Evolutionary conservation across 64 coral and sea anemone genomes (phyloP).

Genomic region (Hydrozoanthus tunicans): DNA sequence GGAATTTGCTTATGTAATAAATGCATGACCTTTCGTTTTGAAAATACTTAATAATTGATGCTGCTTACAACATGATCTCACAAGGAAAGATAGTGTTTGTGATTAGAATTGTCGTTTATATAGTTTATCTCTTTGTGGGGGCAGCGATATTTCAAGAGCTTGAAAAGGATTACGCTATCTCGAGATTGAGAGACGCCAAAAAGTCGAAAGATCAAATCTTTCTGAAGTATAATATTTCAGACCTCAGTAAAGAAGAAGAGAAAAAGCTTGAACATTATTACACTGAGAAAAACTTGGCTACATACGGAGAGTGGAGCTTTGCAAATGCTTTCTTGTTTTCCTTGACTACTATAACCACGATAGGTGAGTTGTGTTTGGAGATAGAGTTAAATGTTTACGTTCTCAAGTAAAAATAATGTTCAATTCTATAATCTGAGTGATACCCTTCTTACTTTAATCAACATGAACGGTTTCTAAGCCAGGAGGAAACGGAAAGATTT

Average conservation of each 20-base stretch:
- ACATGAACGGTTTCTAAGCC: too few relatives aligned
- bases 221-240: slow-evolving; percentile 73
- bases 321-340: slow-evolving; percentile 5
- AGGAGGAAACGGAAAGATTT: too few relatives aligned
- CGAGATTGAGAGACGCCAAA: neutral
- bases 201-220: slow-evolving; percentile 24
- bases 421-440: too few relatives aligned
- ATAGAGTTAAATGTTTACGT: neutral
- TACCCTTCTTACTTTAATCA: too few relatives aligned
- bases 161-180: slow-evolving; percentile 24
- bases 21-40: too few relatives aligned
- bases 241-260: slow-evolving; percentile 38
- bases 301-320: slow-evolving; percentile 13
- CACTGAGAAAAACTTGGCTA: neutral
- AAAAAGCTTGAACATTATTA: neutral
- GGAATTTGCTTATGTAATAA: too few relatives aligned
- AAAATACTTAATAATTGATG: neutral
- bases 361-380: slow-evolving; percentile 3
- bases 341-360: slow-evolving; percentile 4
- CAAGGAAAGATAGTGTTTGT: slow-evolving; percentile 49
- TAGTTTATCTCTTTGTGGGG: slow-evolving; percentile 47
- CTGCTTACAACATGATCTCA: slow-evolving; percentile 35
- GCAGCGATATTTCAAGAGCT: slow-evolving; percentile 64
- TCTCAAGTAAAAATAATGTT: too few relatives aligned
- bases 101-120: slow-evolving; percentile 29